Evolutionary conservation across 1,140 invertebrate genomes (phyloP).

Genomic region (Temnothorax curvispinosus): DNA sequence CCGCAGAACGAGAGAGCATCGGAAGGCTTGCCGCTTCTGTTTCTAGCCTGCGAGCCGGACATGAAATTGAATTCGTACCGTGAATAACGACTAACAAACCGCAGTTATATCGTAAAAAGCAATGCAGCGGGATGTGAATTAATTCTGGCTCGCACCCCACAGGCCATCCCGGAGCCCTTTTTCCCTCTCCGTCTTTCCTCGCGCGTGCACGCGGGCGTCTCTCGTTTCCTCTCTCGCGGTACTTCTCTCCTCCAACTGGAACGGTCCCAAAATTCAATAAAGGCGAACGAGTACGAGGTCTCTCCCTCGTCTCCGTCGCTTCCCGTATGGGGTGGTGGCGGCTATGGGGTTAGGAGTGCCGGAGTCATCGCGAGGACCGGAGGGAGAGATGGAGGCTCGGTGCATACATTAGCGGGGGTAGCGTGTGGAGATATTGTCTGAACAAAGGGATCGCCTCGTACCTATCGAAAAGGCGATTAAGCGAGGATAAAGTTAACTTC

Average conservation of each 20-base stretch:
- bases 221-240: slow-evolving; percentile 49
- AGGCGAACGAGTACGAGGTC: slow-evolving; percentile 80
- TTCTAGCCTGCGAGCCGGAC: slow-evolving; percentile 56
- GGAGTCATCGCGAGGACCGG: slow-evolving; percentile 70
- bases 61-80: slow-evolving; percentile 83
- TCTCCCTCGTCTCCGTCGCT: slow-evolving; percentile 74
- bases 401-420: slow-evolving; percentile 80
- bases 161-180: slow-evolving; percentile 57
- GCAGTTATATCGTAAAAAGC: slow-evolving; percentile 86
- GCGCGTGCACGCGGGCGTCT: slow-evolving; percentile 57
- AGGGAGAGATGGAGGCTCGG: slow-evolving; percentile 67
- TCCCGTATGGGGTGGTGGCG: slow-evolving; percentile 69
- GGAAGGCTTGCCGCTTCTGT: slow-evolving; percentile 35
- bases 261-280: slow-evolving; percentile 86
- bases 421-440: slow-evolving; percentile 72
- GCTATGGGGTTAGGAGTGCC: slow-evolving; percentile 65
- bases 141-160: slow-evolving; percentile 83
- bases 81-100: slow-evolving; percentile 86
- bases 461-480: slow-evolving; percentile 78
- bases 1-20: not conserved
- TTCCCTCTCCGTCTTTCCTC: slow-evolving; percentile 50
- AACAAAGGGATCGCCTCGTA: slow-evolving; percentile 80
- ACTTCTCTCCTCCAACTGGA: slow-evolving; percentile 76
- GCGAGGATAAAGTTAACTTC: slow-evolving; percentile 75
- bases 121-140: slow-evolving; percentile 85